These are phyloP conservation scores for Charaxes varanes DNA, from an alignment of 1,140 invertebrate genomes.

Conservation along the genomic window DNA sequence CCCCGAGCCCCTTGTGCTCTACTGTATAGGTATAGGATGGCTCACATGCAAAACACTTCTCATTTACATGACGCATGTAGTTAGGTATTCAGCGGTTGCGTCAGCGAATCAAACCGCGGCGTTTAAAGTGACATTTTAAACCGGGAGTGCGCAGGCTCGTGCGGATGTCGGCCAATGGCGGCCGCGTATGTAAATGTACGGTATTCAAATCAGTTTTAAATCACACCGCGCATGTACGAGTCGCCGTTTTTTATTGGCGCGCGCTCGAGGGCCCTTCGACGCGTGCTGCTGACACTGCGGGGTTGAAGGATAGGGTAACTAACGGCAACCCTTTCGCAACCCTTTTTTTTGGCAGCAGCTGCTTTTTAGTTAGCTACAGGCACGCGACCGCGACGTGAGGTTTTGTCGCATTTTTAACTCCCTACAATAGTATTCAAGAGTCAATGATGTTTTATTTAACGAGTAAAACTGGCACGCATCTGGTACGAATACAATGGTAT, in stretches of 20 bases:
- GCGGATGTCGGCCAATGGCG: constrained; percentile 51
- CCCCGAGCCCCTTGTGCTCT: no score
- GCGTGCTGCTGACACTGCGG: constrained; percentile 25
- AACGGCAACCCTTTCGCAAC: constrained; percentile 61
- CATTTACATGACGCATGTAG: constrained; percentile 10
- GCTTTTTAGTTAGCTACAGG: constrained; percentile 38
- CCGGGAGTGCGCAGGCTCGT: constrained; percentile 46
- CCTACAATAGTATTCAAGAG: no score
- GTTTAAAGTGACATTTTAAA: constrained; percentile 39
- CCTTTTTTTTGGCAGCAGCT: constrained; percentile 57
- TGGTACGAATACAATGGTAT: no score
- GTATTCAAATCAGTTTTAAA: constrained; percentile 72
- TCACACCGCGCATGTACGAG: constrained; percentile 63
- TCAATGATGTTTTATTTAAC: no score
- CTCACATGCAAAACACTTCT: constrained; percentile 8
- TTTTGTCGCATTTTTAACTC: constrained; percentile 40
- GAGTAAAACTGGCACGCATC: no score
- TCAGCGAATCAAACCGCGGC: constrained; percentile 49
- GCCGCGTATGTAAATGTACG: constrained; percentile 54
- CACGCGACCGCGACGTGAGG: constrained; percentile 46
- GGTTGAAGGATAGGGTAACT: constrained; percentile 25
- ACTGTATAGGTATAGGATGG: no score
- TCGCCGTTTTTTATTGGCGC: constrained; percentile 56
- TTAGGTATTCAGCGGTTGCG: not conserved
- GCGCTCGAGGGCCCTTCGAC: constrained; percentile 36